Evolutionary conservation across 2,797 vertebrate species (phyloP).

Genomic region (Alosa sapidissima): DNA sequence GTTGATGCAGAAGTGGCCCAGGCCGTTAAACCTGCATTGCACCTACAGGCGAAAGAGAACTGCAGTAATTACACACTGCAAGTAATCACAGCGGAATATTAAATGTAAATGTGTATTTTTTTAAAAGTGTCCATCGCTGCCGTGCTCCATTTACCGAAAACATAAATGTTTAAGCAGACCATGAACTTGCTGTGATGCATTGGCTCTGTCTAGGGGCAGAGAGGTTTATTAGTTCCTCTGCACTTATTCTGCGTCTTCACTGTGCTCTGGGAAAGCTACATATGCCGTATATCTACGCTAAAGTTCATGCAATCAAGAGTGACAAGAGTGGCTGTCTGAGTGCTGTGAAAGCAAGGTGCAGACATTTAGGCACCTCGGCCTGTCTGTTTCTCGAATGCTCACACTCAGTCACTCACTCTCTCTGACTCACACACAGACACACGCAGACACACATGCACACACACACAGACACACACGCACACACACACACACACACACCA

Average conservation of each 20-base stretch:
- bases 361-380: conserved; percentile 9
- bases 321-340: neutral
- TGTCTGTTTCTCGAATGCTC: neutral
- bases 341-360: neutral
- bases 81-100: conserved; percentile 48
- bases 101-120: conserved; percentile 60
- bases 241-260: neutral
- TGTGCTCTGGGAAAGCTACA: neutral
- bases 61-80: conserved; percentile 52
- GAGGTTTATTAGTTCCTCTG: conserved; percentile 17
- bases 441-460: neutral
- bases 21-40: conserved; percentile 49
- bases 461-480: conserved; percentile 30
- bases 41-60: conserved; percentile 56
- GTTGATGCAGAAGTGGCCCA: conserved; percentile 39
- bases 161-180: conserved; percentile 52
- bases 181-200: conserved; percentile 6
- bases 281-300: neutral
- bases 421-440: neutral
- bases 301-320: neutral
- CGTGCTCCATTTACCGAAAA: conserved; percentile 39
- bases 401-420: neutral
- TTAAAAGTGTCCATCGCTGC: conserved; percentile 40
- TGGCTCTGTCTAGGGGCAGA: neutral
- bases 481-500: neutral